Percentiles rank a stretch among this genome's conserved stretches.
phyloP scores from a whole-genome alignment of 2,888 invertebrate genomes.

The Ariolimax columbianus region DNA sequence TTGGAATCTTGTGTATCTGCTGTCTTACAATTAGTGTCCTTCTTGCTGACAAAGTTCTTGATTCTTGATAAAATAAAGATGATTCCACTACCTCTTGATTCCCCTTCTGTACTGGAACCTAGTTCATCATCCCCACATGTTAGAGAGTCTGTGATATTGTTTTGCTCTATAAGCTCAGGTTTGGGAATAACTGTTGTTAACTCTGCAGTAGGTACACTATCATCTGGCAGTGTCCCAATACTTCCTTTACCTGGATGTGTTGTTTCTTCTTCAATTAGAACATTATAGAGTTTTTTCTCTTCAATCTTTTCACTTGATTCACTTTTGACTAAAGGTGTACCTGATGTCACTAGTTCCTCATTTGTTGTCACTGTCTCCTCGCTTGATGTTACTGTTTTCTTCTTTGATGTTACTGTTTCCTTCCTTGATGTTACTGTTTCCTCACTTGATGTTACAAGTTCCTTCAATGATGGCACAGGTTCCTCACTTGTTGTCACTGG shows the following conservation, averaged over 20 bases:
- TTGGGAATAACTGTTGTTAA: background rate
- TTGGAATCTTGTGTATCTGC: background rate
- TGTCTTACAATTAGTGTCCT: background rate
- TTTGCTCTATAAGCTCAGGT: background rate
- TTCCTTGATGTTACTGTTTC: background rate
- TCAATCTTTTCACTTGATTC: background rate
- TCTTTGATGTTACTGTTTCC: background rate
- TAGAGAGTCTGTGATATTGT: background rate
- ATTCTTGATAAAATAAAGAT: constrained; percentile 19
- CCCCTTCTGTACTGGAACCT: background rate
- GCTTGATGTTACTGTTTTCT: background rate
- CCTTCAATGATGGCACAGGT: background rate
- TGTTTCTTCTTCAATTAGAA: background rate
- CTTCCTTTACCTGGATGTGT: background rate
- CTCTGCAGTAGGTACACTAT: background rate
- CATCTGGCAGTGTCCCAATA: background rate
- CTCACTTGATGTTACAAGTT: background rate
- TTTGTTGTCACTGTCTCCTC: constrained; percentile 4
- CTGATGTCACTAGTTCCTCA: background rate
- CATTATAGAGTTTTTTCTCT: background rate
- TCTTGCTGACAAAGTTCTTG: background rate
- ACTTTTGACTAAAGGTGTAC: background rate
- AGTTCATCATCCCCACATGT: background rate
- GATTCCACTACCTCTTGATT: background rate
- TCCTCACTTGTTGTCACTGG: background rate